Base-by-base conservation (phyloP, 2,888 invertebrate genomes). In the Drosophila meridionalis region DNA sequence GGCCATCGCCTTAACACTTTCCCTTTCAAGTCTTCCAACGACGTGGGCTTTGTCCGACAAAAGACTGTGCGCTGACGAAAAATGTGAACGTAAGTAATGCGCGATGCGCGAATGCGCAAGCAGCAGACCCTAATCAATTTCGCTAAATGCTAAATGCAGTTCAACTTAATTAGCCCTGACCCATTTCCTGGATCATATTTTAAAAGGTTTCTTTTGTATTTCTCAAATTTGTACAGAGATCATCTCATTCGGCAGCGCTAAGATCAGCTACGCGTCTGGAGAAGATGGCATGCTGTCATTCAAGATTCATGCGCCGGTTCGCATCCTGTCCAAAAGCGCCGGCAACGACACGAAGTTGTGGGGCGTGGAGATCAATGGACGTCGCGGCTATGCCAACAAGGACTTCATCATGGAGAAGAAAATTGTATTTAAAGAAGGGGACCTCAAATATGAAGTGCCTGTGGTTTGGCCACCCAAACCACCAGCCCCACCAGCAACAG, bases 301-400 rank as follows among this genome's bases (percentile, higher is more conserved):
- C 92, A 93, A 92, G 30, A 90, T 89, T 4, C 95, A 96, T 87
- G 88, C 93, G 8, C 93, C 94, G 0, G 95, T 96, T 11, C 93
- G 93, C 55, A 94, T 97, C 74, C 95, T 93, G 86, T 96, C 96
- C 92, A 97, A 97, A 93, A 94, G 95, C 81, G 96, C 95, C 87
- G 96, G 95, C 4, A 82, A 26, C 57, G 93, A 93, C 34, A 91
- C 95, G 57, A 50, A 78, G 1, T 59, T 91, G 3, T 97, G 96
- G 96, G 96, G 95, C 76, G 96, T 94, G 52, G 95, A 94, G 93
- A 95, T 96, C 53, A 93, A 94, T 76, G 96, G 95, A 38, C 94
- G 94, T 88, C 92, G 94, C 69, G 97, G 97, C 32, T 97, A 96
- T 92, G 95, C 95, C 0, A 95, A 95, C 32, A 93, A 93, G 61